phyloP scores from a whole-genome alignment of 2,888 invertebrate species.

The Eumacrocentrus americanus region DNA sequence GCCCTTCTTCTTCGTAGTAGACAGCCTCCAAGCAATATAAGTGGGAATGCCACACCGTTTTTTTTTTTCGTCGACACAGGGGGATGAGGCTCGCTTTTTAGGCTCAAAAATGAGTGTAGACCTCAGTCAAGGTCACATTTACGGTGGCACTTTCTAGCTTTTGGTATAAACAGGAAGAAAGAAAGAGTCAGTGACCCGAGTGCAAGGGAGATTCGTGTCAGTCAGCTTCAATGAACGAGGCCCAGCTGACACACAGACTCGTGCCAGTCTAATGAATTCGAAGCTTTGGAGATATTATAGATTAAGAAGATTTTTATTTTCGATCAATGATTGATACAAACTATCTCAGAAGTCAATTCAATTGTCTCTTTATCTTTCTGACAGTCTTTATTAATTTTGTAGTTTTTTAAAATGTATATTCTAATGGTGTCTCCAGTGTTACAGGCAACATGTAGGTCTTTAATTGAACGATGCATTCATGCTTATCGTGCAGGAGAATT shows the following conservation, averaged over 20 bases:
- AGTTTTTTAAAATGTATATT: too few species aligned
- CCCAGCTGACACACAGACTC: too few species aligned
- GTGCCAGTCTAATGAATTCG: too few species aligned
- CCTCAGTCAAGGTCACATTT: constrained; percentile 22
- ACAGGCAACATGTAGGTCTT: not conserved
- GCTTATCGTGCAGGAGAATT: not conserved
- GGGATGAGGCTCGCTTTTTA: constrained; percentile 1
- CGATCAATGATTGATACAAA: too few species aligned
- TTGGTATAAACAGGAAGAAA: constrained; percentile 3
- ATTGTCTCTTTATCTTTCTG: too few species aligned
- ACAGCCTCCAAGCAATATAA: not conserved
- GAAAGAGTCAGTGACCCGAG: constrained; percentile 25
- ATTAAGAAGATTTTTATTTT: too few species aligned
- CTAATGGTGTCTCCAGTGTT: too few species aligned
- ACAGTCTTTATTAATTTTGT: not conserved
- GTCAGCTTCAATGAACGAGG: constrained; percentile 24
- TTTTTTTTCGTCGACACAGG: not conserved
- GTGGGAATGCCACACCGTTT: not conserved
- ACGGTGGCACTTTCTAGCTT: constrained; percentile 11
- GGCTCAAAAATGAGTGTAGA: not conserved
- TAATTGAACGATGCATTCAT: not conserved
- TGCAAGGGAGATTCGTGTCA: constrained; percentile 25
- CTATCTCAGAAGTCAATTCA: too few species aligned
- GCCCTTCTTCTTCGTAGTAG: constrained; percentile 13
- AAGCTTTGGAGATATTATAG: too few species aligned